A percentile compares a stretch with the other conserved stretches of the same genome.
Evolutionary conservation across 2,888 invertebrate species (phyloP).

Genomic region (Diloba caeruleocephala): DNA sequence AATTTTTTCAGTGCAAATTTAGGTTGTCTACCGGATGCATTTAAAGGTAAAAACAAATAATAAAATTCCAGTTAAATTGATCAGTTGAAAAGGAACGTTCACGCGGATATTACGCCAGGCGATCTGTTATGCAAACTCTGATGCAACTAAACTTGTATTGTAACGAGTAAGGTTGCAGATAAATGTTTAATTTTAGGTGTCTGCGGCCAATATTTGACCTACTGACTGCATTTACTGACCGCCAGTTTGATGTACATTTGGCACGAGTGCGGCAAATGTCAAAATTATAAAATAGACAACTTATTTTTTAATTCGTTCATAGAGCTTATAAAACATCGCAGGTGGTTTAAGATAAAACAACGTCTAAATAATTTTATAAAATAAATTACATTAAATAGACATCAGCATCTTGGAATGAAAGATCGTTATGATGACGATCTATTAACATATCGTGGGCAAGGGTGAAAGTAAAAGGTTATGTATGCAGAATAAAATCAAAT

Average conservation of each 20-base stretch:
- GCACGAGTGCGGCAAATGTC: conserved; percentile 41
- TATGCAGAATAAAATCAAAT: conserved; percentile 32
- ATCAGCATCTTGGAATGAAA: conserved; percentile 4
- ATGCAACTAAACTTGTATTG: conserved; percentile 70
- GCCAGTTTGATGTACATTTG: conserved; percentile 42
- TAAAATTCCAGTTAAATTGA: conserved; percentile 52
- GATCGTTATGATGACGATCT: conserved; percentile 10
- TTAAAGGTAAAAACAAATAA: conserved; percentile 27
- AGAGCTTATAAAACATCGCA: neutral
- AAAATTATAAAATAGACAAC: conserved; percentile 30
- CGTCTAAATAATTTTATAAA: neutral
- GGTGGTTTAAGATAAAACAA: no score
- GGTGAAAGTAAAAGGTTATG: conserved; percentile 19
- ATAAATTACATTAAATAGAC: neutral
- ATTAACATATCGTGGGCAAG: conserved; percentile 31
- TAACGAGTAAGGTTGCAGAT: conserved; percentile 65
- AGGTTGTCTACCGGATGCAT: neutral
- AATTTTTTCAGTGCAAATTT: conserved; percentile 1
- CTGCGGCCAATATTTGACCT: conserved; percentile 75
- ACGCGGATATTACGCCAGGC: conserved; percentile 60
- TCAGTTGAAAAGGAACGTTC: conserved; percentile 54
- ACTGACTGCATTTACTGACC: conserved; percentile 67
- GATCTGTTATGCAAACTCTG: conserved; percentile 69
- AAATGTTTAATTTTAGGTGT: conserved; percentile 68
- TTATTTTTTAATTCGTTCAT: conserved; percentile 11